These are phyloP conservation scores for Indicator indicator DNA, from an alignment of 2,113 vertebrate species.

Conservation along the genomic window DNA sequence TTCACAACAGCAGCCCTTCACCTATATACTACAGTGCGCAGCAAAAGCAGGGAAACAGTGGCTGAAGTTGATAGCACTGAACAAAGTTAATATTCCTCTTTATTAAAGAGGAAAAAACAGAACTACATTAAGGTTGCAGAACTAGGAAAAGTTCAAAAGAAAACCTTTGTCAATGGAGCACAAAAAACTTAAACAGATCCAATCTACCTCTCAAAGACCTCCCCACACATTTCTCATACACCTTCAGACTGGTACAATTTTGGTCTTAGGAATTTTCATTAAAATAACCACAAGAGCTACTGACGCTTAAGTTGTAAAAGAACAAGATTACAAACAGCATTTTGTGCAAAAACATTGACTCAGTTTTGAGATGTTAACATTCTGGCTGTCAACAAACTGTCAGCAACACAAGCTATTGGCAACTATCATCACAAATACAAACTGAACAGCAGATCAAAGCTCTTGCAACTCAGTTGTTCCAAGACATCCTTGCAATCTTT, in stretches of 20 bases:
- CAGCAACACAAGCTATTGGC: conserved; percentile 34
- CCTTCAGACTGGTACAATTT: neutral
- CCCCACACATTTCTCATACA: neutral
- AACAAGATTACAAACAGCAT: neutral
- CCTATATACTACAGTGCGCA: neutral
- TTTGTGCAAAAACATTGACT: conserved; percentile 1
- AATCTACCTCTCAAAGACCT: neutral
- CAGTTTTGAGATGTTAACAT: conserved; percentile 8
- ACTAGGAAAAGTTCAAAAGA: neutral
- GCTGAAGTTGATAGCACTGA: neutral
- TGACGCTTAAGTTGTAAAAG: neutral
- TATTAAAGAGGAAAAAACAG: neutral
- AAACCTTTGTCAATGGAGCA: neutral
- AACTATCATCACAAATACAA: neutral
- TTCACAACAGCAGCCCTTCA: neutral
- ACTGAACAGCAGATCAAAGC: neutral
- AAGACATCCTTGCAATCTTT: neutral
- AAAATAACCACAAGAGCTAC: neutral
- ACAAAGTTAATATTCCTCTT: neutral
- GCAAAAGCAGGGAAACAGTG: neutral
- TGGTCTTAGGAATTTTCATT: neutral
- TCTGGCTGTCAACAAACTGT: conserved; percentile 24
- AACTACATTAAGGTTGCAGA: neutral
- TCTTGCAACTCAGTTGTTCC: neutral
- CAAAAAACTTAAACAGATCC: neutral